Conservation (phyloP, 2,888 invertebrate genomes). For the Cyaniris semiargus region DNA sequence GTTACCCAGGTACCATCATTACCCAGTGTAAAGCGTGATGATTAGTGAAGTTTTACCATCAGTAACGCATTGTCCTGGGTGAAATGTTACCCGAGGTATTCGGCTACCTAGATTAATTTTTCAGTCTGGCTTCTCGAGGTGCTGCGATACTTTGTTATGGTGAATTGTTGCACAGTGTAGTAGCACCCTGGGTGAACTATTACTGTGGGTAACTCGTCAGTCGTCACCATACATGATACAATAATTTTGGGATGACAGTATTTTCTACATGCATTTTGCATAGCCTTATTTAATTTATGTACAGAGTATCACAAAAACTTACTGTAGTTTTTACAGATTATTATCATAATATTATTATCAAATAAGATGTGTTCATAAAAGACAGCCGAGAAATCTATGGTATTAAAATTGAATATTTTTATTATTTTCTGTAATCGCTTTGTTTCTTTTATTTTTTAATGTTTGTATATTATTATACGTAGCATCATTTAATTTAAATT, state of each 20-base stretch:
- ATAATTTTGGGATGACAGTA: slow-evolving; percentile 15
- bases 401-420: neutral
- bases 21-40: neutral
- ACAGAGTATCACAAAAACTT: slow-evolving; percentile 9
- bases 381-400: neutral
- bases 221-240: neutral
- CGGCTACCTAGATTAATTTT: neutral
- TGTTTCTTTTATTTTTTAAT: neutral
- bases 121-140: neutral
- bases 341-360: neutral
- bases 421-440: neutral
- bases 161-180: neutral
- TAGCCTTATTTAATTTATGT: neutral
- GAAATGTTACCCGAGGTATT: too few species aligned
- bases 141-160: neutral
- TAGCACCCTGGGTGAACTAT: neutral
- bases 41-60: neutral
- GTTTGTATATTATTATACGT: neutral
- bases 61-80: too few species aligned
- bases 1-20: neutral
- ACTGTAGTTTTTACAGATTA: neutral
- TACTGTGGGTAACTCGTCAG: neutral
- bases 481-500: neutral
- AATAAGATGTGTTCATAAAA: neutral
- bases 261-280: slow-evolving; percentile 1